These are phyloP conservation scores for Trigoniulus corallinus DNA, from an alignment of 1,140 invertebrate genomes.

Conservation along the genomic window DNA sequence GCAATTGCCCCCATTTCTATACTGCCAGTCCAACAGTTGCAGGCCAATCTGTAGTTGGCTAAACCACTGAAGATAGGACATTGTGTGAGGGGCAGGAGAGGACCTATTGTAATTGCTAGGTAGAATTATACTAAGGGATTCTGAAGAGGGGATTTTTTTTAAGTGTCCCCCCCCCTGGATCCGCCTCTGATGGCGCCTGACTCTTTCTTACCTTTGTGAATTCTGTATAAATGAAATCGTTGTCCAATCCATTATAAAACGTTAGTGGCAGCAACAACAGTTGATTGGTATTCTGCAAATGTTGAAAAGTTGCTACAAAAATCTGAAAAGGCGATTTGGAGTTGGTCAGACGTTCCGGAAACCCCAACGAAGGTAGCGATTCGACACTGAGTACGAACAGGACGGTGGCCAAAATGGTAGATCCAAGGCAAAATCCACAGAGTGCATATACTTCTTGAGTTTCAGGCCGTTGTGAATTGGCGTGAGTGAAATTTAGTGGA, in stretches of 20 bases:
- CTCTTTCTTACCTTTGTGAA: slow-evolving; percentile 76
- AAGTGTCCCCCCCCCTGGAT: too few relatives aligned
- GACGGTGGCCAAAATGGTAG: slow-evolving; percentile 62
- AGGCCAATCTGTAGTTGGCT: too few relatives aligned
- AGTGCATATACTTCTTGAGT: slow-evolving; percentile 60
- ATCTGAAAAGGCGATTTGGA: slow-evolving; percentile 51
- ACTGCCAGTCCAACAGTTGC: too few relatives aligned
- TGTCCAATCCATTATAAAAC: slow-evolving; percentile 91
- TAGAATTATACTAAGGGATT: too few relatives aligned
- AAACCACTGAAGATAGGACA: too few relatives aligned
- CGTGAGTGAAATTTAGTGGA: background rate
- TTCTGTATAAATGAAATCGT: slow-evolving; percentile 86
- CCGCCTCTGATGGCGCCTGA: too few relatives aligned
- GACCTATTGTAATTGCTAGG: too few relatives aligned
- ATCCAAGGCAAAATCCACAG: slow-evolving; percentile 70
- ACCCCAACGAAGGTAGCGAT: slow-evolving; percentile 37
- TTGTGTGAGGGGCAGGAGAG: too few relatives aligned
- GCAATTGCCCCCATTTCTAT: too few relatives aligned
- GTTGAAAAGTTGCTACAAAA: slow-evolving; percentile 72
- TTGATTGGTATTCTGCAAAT: slow-evolving; percentile 60
- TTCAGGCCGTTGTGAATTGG: slow-evolving; percentile 11
- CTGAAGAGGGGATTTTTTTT: too few relatives aligned
- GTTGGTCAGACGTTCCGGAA: slow-evolving; percentile 33
- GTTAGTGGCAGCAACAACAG: slow-evolving; percentile 86
- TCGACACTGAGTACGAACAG: slow-evolving; percentile 77